Percentiles rank a stretch among this genome's conserved stretches.
These are phyloP conservation scores for Eupithecia dodoneata DNA, from an alignment of 2,888 invertebrate genomes.

Conservation along the genomic window DNA sequence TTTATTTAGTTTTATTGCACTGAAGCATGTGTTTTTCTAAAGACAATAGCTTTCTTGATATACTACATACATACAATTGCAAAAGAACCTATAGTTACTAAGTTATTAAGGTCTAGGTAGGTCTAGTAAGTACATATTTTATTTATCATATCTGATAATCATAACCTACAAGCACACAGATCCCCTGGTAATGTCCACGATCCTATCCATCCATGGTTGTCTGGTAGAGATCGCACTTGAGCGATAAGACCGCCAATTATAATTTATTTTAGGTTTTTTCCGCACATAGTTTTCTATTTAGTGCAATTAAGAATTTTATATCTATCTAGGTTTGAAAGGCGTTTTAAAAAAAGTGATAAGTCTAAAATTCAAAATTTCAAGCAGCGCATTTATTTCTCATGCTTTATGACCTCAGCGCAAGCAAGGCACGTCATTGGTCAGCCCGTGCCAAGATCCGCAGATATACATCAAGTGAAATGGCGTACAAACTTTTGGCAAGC, in stretches of 20 bases:
- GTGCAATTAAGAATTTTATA: too few species aligned
- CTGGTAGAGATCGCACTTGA: too few species aligned
- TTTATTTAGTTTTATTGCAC: not conserved
- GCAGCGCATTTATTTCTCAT: slow-evolving; percentile 4
- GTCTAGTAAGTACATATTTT: too few species aligned
- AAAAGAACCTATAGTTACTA: not conserved
- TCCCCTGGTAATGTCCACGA: too few species aligned
- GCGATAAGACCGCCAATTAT: too few species aligned
- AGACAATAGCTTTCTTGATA: not conserved
- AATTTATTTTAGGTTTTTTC: too few species aligned
- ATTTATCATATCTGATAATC: too few species aligned
- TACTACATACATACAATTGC: too few species aligned
- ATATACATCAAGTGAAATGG: slow-evolving; percentile 43
- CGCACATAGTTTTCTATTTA: too few species aligned
- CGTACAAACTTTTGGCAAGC: slow-evolving; percentile 40
- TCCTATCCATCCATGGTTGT: too few species aligned
- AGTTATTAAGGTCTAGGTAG: not conserved
- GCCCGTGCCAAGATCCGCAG: slow-evolving; percentile 42
- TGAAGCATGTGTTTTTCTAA: not conserved
- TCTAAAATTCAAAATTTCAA: slow-evolving; percentile 9
- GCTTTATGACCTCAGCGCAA: slow-evolving; percentile 10
- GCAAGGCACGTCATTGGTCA: slow-evolving; percentile 40
- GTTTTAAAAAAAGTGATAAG: not conserved
- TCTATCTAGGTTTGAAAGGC: not conserved
- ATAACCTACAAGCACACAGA: too few species aligned